These are phyloP conservation scores for Brevipalpus yothersi DNA, from an alignment of 1,140 invertebrate genomes.

Conservation along the genomic window DNA sequence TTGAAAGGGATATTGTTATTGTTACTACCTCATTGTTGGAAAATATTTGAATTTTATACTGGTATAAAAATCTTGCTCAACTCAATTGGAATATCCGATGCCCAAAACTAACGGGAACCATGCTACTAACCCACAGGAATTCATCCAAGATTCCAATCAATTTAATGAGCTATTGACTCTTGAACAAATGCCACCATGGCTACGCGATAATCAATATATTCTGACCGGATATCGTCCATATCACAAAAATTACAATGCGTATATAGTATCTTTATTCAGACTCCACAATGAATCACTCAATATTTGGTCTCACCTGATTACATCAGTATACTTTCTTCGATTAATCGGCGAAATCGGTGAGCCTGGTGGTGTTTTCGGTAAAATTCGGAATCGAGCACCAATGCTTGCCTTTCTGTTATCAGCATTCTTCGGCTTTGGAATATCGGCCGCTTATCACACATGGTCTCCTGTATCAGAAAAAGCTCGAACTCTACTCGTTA, in stretches of 20 bases:
- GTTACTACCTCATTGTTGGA: too few relatives aligned
- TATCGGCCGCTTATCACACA: not conserved
- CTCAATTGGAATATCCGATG: too few relatives aligned
- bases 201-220: not conserved
- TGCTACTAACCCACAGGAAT: too few relatives aligned
- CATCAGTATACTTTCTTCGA: not conserved
- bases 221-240: not conserved
- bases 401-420: not conserved
- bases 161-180: not conserved
- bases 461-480: not conserved
- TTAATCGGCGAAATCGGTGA: not conserved
- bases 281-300: not conserved
- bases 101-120: too few relatives aligned
- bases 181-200: not conserved
- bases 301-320: not conserved
- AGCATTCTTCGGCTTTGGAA: not conserved
- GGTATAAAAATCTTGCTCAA: too few relatives aligned
- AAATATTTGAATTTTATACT: too few relatives aligned
- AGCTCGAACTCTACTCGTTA: not conserved
- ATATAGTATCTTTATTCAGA: not conserved
- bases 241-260: not conserved
- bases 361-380: not conserved
- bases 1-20: too few relatives aligned
- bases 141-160: too few relatives aligned
- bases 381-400: not conserved